These are phyloP conservation scores for Melipona quadrifasciata DNA, from an alignment of 1,140 invertebrate genomes.

Conservation along the genomic window DNA sequence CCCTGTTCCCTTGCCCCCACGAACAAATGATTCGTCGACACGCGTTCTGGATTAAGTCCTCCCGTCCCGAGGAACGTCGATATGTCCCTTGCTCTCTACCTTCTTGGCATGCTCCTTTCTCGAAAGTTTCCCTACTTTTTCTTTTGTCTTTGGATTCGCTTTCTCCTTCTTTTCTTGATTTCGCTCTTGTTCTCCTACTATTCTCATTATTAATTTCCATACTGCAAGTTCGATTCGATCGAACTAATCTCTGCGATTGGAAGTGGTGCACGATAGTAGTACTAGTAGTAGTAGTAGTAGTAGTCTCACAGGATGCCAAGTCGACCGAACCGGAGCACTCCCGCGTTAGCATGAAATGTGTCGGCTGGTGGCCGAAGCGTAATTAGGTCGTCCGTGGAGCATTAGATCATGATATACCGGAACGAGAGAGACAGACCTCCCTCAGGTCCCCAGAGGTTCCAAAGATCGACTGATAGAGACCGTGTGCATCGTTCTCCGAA, in stretches of 20 bases:
- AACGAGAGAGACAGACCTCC: constrained; percentile 11
- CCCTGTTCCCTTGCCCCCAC: constrained; percentile 16
- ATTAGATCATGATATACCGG: constrained; percentile 53
- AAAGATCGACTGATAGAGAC: constrained; percentile 1
- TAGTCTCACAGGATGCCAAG: constrained; percentile 27
- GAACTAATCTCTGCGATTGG: constrained; percentile 24
- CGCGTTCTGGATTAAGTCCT: constrained; percentile 56
- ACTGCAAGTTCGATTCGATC: constrained; percentile 2
- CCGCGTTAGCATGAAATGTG: constrained; percentile 53
- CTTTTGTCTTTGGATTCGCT: neutral
- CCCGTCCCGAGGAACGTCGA: neutral
- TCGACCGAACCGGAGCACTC: constrained; percentile 18
- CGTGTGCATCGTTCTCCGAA: neutral
- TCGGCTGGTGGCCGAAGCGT: constrained; percentile 40
- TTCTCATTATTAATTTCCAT: neutral
- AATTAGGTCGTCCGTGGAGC: constrained; percentile 59
- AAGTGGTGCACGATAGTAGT: neutral
- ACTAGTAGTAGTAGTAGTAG: no score
- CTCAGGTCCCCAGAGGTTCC: constrained; percentile 38
- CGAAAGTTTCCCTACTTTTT: neutral
- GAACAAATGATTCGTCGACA: constrained; percentile 61
- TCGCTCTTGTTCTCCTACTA: neutral
- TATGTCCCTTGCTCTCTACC: neutral
- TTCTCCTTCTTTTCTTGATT: fast-evolving
- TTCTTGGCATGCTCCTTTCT: neutral